Percentiles rank a stretch among this genome's conserved stretches.
Conservation (phyloP, 2,888 invertebrate genomes). For the Epistrophella euchroma region DNA sequence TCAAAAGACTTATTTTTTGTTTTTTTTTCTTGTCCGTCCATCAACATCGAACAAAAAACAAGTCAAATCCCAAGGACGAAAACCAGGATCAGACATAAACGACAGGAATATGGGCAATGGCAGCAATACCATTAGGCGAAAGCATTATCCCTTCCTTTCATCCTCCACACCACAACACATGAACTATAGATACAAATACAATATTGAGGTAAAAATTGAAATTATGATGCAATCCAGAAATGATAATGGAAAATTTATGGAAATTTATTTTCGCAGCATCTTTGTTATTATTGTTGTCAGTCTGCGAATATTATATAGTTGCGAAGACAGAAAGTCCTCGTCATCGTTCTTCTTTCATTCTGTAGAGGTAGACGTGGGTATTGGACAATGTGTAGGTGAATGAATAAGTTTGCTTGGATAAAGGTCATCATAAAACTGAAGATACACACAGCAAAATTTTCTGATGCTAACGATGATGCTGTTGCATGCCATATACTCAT, state of each 20-base stretch:
- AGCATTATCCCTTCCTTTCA: not conserved
- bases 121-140: conserved; percentile 36
- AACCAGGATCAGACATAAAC: conserved; percentile 15
- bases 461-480: conserved; percentile 31
- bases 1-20: not conserved
- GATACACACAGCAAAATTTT: conserved; percentile 13
- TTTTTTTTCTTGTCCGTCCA: not conserved
- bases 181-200: conserved; percentile 17
- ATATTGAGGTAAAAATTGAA: conserved; percentile 66
- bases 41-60: not conserved
- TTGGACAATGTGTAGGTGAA: conserved; percentile 4
- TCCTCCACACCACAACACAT: not conserved
- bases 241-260: conserved; percentile 71
- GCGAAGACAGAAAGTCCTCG: not conserved
- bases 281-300: conserved; percentile 16
- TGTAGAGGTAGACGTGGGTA: too few species aligned
- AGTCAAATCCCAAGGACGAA: not conserved
- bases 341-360: too few species aligned
- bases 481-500: conserved; percentile 33
- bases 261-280: conserved; percentile 60
- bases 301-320: not conserved
- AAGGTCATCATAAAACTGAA: conserved; percentile 34
- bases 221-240: conserved; percentile 69
- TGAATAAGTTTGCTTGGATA: conserved; percentile 14
- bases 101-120: too few species aligned